Conservation (phyloP, 2,888 invertebrate genomes). For the Cryptocephalus primarius region DNA sequence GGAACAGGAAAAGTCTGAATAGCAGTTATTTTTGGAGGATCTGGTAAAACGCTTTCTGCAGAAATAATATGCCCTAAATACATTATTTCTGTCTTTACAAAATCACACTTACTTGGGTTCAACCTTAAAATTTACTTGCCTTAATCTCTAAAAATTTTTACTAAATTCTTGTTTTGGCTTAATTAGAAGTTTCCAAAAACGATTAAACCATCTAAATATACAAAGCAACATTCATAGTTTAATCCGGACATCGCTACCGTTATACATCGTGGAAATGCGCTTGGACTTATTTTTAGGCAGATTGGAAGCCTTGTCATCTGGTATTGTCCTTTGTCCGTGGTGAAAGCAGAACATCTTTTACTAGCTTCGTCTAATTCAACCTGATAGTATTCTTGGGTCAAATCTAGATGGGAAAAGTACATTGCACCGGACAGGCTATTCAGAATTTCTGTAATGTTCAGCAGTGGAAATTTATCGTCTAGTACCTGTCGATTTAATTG, state of each 20-base stretch:
- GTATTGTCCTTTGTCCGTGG: background rate
- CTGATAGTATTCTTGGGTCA: slow-evolving; percentile 19
- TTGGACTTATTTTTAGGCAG: background rate
- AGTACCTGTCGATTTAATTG: background rate
- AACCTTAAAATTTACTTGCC: no score
- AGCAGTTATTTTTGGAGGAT: no score
- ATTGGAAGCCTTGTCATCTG: background rate
- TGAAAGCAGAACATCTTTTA: slow-evolving; percentile 1
- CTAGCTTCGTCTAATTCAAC: slow-evolving; percentile 10
- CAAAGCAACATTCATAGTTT: slow-evolving; percentile 1
- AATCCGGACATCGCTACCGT: slow-evolving; percentile 2
- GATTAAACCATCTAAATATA: slow-evolving; percentile 1
- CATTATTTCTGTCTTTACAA: no score
- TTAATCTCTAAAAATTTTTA: no score
- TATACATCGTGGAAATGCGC: background rate
- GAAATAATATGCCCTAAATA: no score
- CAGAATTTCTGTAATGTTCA: slow-evolving; percentile 16
- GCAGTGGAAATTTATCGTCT: background rate
- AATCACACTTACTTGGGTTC: no score
- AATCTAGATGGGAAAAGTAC: slow-evolving; percentile 17
- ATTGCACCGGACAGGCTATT: slow-evolving; percentile 18
- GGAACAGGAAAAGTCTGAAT: no score
- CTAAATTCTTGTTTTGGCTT: no score
- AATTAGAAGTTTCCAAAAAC: slow-evolving; percentile 1
- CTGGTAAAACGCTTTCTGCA: no score